phyloP scores from a whole-genome alignment of 2,888 invertebrate genomes.

The Metallyticus violacea region DNA sequence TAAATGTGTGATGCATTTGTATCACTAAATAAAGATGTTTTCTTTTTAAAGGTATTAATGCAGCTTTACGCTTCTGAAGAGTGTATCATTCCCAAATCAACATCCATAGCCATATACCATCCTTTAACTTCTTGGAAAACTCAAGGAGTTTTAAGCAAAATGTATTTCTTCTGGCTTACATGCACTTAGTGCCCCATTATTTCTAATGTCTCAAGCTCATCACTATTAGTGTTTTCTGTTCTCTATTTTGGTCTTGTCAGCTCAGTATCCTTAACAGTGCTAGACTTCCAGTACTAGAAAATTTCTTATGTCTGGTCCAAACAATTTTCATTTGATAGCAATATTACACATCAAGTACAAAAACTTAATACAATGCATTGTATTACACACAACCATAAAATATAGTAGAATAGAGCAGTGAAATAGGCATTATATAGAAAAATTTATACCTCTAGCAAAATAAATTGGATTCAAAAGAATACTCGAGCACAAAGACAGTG shows the following conservation, averaged over 20 bases:
- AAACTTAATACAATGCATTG: slow-evolving; percentile 3
- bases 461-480: slow-evolving; percentile 25
- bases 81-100: not conserved
- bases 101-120: not conserved
- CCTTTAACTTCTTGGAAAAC: not conserved
- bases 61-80: not conserved
- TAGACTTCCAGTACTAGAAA: not conserved
- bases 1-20: too few species aligned
- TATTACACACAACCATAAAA: not conserved
- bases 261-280: not conserved
- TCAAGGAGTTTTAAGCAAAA: too few species aligned
- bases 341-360: not conserved
- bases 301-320: not conserved
- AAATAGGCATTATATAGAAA: slow-evolving; percentile 13
- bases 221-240: too few species aligned
- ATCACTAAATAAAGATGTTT: too few species aligned
- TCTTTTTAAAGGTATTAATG: not conserved
- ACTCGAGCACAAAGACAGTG: slow-evolving; percentile 5
- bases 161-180: too few species aligned
- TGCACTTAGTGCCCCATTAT: too few species aligned
- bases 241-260: not conserved
- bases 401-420: not conserved
- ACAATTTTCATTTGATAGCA: not conserved
- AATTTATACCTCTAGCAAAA: slow-evolving; percentile 28
- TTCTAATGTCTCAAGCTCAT: too few species aligned